Evolutionary conservation across 2,888 invertebrate genomes (phyloP), one percentile per base, ranked within the genome.

Genomic region (Xanthorhoe spadicearia): DNA sequence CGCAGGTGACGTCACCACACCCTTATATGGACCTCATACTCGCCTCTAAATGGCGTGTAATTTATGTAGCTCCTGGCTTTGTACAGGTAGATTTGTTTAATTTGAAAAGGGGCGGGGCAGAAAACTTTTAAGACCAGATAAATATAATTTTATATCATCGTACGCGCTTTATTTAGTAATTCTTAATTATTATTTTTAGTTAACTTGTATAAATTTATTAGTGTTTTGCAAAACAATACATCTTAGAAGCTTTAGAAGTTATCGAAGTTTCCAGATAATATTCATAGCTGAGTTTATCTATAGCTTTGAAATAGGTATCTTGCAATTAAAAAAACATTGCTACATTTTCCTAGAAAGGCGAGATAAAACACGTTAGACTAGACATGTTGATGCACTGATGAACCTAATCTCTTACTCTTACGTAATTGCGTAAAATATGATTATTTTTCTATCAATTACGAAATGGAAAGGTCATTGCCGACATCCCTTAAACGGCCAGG

Each of bases 1-100:
- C 73, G 79, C 74, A 65, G 56, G 53, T 83, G 83, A 83, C 85
- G 85, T 83, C 79, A 84, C 64, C 54, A 63, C 70, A 64, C 78
- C 83, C 79, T 75, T 80, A 75, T 79, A 81, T 59, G 83, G 83
- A 57, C 46, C 67, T 69, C 50, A 32, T 52, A 52, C 54, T 58
- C 53, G 35, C 53, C 58, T 54, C 23, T 57, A 58, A 54, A 64
- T 57, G 17, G 18, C 57, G 49, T 55, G 50, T 38, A 48, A 43
- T 55, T 50, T 15, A 62, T 54, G 54, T 43, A 32, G 32, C 19
- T 59, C 19, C 51, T 46, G 23, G n/a, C 60, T 52, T 59, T 59
- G n/a, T 19, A 51, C n/a, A 23, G 8, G 1, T 35, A 38, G 32
- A 35, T 50, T 58, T 8, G 32, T 56, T 9, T 46, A 10, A 13